These are phyloP conservation scores for Neodiprion virginianus DNA, from an alignment of 1,140 invertebrate species.

Conservation along the genomic window DNA sequence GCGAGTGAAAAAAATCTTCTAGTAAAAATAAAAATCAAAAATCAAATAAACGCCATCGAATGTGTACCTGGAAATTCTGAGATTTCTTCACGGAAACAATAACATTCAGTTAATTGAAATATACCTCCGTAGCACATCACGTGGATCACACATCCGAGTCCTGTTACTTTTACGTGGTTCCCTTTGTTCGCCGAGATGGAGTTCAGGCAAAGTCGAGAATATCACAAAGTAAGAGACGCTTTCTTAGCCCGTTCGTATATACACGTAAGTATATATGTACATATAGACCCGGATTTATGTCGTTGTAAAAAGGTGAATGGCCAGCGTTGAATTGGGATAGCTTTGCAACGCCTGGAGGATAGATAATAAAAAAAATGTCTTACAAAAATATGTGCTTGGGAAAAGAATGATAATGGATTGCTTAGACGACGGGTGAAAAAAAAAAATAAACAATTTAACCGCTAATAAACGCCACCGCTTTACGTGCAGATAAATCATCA, in stretches of 20 bases:
- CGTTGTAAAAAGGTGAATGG: conserved; percentile 25
- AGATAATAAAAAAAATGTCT: no score
- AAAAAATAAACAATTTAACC: no score
- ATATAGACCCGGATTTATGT: background rate
- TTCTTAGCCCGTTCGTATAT: background rate
- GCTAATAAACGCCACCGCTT: no score
- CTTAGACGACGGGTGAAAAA: no score
- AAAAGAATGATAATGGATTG: no score
- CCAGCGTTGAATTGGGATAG: conserved; percentile 27
- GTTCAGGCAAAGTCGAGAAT: background rate
- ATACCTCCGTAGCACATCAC: background rate
- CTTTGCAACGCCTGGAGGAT: conserved; percentile 12
- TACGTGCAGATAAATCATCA: no score
- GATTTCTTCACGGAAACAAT: background rate
- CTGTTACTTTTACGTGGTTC: background rate
- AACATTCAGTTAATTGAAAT: background rate
- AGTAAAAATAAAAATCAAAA: no score
- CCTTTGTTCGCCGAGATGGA: background rate
- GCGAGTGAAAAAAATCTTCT: no score
- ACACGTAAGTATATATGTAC: no score
- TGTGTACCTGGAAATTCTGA: no score
- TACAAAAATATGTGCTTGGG: no score
- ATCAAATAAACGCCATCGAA: no score
- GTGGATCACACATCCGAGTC: background rate
- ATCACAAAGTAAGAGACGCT: background rate